Base-by-base conservation (phyloP, 2,888 invertebrate genomes). In the Leucophora obtusa region DNA sequence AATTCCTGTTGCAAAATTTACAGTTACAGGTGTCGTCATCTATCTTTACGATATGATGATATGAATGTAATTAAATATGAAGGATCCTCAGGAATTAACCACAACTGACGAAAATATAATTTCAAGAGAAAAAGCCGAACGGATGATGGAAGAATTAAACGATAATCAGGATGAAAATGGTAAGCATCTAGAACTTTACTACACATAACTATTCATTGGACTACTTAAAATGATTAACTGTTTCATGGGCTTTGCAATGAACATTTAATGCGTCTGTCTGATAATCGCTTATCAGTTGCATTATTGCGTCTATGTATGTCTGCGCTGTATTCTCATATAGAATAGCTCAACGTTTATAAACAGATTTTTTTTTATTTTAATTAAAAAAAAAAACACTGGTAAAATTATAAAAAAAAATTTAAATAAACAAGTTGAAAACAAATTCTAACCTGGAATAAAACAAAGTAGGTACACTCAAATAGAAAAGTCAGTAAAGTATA, bases 41-140 rank as follows among this genome's bases (percentile, higher is more conserved):
- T 47, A 47, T n/a, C 43, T n/a, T 14, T n/a, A 47, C 43, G n/a
- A 47, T 47, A n/a, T n/a, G 6, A 47, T 47, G n/a, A 47, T n/a
- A 47, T 47, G 43, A 47, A 47, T 47, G n/a, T 33, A 79, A 84
- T 50, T n/a, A n/a, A n/a, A n/a, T 73, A 88, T 89, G 88, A 88
- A 88, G 85, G 86, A 86, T 79, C 85, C 88, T 58, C 85, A 87
- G 82, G 86, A 88, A 82, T 66, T 85, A 59, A 82, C 60, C 9
- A 71, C 59, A 10, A 71, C 82, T 82, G 84, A 79, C 84, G 83
- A 82, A 83, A 85, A 85, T 82, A 79, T 85, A 43, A 82, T 83
- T 83, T 84, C 21, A 83, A 85, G 83, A 63, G 84, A 85, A 56
- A 84, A 86, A 83, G 84, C 85, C 84, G 85, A 86, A 66, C 84